Evolutionary conservation across 2,888 invertebrate species (phyloP).

Genomic region (Muschampia plurimacula): DNA sequence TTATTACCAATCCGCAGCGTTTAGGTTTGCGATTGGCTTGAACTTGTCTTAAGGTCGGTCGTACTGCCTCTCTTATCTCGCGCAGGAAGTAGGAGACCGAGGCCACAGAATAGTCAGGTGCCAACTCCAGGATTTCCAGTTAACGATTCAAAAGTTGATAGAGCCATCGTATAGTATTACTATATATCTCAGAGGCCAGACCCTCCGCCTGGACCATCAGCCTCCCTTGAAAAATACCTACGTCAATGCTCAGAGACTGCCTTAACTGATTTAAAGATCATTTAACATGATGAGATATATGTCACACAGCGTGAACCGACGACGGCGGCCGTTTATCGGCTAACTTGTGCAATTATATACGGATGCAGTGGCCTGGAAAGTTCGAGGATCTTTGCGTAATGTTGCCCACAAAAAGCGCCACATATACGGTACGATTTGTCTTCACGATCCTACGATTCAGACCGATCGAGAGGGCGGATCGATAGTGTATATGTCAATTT

Average conservation of each 20-base stretch:
- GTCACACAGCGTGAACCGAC: conserved; percentile 49
- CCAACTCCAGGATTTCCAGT: no score
- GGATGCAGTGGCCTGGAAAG: conserved; percentile 73
- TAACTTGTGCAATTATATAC: conserved; percentile 68
- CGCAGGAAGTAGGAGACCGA: no score
- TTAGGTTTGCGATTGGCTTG: no score
- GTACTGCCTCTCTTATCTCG: no score
- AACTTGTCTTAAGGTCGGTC: no score
- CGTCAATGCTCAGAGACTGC: conserved; percentile 44
- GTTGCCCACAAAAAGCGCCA: conserved; percentile 62
- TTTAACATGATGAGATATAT: conserved; percentile 48
- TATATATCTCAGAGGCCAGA: background rate
- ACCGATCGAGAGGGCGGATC: no score
- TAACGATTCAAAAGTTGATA: background rate
- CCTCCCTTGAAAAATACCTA: conserved; percentile 36
- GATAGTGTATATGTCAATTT: no score
- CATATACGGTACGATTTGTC: conserved; percentile 59
- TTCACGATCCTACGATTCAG: background rate
- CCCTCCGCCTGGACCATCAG: background rate
- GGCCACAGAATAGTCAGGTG: no score
- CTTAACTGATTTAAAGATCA: conserved; percentile 54
- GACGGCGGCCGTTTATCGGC: conserved; percentile 66
- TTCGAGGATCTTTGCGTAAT: conserved; percentile 71
- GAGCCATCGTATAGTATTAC: background rate
- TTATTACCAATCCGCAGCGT: no score